These are phyloP conservation scores for Pipistrellus pipistrellus DNA, from an alignment of 2,797 vertebrate species.

Conservation along the genomic window DNA sequence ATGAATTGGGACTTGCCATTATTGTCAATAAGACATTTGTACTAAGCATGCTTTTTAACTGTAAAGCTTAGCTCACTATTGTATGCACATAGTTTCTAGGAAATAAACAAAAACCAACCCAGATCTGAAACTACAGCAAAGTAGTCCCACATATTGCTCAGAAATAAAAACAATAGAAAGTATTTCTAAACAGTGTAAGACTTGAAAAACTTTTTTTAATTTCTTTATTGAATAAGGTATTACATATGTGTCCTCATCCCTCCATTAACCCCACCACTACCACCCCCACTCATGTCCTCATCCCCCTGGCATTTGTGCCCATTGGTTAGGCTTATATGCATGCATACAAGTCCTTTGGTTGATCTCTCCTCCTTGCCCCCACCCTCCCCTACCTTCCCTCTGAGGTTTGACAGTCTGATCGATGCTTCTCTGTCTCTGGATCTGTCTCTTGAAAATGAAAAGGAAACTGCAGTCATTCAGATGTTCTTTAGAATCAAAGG, in stretches of 20 bases:
- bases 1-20: not conserved
- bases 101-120: not conserved
- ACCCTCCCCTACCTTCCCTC: too few species aligned
- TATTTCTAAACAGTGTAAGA: not conserved
- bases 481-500: conserved; percentile 3
- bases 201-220: not conserved
- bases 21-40: not conserved
- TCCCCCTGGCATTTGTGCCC: too few species aligned
- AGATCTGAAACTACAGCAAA: not conserved
- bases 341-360: too few species aligned
- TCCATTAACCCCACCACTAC: too few species aligned
- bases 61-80: not conserved
- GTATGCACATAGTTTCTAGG: not conserved
- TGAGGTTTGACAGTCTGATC: too few species aligned
- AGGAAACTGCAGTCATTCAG: not conserved
- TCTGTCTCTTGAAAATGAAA: too few species aligned
- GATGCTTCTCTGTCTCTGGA: too few species aligned
- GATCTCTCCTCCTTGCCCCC: too few species aligned
- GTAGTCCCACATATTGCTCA: not conserved
- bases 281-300: too few species aligned
- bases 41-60: not conserved
- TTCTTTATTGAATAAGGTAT: too few species aligned
- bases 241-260: too few species aligned
- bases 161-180: conserved; percentile 34
- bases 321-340: too few species aligned